phyloP scores from a whole-genome alignment of 2,888 invertebrate species.

The Harpagoxenus sublaevis region DNA sequence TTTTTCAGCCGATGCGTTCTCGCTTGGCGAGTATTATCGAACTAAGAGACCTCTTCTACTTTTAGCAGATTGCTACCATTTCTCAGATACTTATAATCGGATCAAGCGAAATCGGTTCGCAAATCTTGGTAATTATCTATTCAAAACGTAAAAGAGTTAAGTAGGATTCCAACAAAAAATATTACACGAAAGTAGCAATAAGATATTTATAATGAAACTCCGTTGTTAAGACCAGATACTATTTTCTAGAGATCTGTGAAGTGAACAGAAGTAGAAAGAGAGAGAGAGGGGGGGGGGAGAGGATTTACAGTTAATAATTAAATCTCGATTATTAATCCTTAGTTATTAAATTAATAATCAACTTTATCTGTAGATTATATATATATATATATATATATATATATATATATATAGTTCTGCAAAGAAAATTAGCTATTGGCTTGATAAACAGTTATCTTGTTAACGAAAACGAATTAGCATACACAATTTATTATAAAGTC shows the following conservation, averaged over 20 bases:
- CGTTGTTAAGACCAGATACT: not conserved
- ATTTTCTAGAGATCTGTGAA: not conserved
- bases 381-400: too few relatives aligned
- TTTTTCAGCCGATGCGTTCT: constrained; percentile 68
- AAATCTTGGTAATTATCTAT: constrained; percentile 8
- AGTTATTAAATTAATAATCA: not conserved
- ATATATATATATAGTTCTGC: not conserved
- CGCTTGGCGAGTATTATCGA: constrained; percentile 50
- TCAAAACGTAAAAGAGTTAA: not conserved
- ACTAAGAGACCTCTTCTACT: constrained; percentile 51
- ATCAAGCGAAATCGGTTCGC: not conserved
- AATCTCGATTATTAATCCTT: not conserved
- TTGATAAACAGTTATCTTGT: constrained; percentile 22
- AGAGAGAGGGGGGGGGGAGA: not conserved
- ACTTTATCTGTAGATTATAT: not conserved
- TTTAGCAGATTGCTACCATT: constrained; percentile 21
- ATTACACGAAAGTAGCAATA: not conserved
- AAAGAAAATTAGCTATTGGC: constrained; percentile 7
- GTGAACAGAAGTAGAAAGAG: not conserved
- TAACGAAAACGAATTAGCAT: not conserved
- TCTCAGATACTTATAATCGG: constrained; percentile 20
- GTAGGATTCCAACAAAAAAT: not conserved
- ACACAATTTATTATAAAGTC: not conserved
- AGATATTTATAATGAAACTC: not conserved
- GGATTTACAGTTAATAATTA: not conserved